Conservation (phyloP, 2,797 vertebrate genomes). For the Hozukius guyotensis region DNA sequence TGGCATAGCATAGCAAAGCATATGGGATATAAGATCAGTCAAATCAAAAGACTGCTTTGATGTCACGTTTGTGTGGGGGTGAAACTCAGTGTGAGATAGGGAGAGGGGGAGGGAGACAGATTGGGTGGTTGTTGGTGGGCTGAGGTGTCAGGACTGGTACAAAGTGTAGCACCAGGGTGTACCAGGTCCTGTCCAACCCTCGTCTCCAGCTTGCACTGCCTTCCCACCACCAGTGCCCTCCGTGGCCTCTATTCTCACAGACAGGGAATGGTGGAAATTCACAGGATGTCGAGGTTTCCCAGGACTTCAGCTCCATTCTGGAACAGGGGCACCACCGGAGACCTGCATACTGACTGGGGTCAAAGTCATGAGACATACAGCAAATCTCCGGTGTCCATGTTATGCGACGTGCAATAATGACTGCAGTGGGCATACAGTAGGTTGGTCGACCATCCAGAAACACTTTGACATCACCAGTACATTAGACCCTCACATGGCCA, state of each 20-base stretch:
- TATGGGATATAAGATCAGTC: neutral
- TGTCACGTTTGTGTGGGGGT: neutral
- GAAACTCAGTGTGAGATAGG: neutral
- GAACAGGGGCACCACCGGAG: neutral
- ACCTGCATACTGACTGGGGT: neutral
- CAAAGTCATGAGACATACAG: constrained; percentile 3
- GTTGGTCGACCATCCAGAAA: neutral
- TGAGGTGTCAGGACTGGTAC: constrained; percentile 11
- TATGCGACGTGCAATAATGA: neutral
- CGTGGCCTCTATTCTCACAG: constrained; percentile 1
- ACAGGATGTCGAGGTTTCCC: constrained; percentile 12
- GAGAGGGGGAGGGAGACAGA: neutral
- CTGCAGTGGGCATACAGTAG: neutral
- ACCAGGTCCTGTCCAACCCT: constrained; percentile 23
- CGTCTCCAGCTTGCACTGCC: neutral
- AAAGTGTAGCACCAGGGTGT: constrained; percentile 36
- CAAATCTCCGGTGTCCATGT: neutral
- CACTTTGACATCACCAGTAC: neutral
- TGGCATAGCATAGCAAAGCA: neutral
- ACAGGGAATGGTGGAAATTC: neutral
- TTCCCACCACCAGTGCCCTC: neutral
- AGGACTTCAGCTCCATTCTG: neutral
- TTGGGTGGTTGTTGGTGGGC: constrained; percentile 8
- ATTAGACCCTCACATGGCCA: neutral
- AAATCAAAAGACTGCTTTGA: constrained; percentile 18